These are phyloP conservation scores for Centruroides sculpturatus DNA, from an alignment of 1,140 invertebrate genomes.

Conservation along the genomic window DNA sequence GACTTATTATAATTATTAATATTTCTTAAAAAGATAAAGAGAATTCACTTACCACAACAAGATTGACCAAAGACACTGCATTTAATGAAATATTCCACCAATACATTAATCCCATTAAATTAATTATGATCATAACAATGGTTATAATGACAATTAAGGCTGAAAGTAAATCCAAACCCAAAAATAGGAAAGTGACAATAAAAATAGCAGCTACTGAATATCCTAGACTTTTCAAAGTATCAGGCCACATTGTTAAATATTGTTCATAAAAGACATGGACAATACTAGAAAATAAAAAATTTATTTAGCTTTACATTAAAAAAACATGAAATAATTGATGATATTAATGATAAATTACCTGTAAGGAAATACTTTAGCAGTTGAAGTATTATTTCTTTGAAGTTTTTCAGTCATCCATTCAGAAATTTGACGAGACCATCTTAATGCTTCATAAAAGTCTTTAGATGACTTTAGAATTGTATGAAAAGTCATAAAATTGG, in stretches of 20 bases:
- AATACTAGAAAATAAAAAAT: constrained; percentile 4
- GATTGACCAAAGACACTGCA: constrained; percentile 41
- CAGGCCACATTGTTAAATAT: constrained; percentile 37
- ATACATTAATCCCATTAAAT: constrained; percentile 42
- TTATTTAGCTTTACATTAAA: neutral
- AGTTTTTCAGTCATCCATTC: constrained; percentile 33
- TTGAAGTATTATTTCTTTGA: constrained; percentile 6
- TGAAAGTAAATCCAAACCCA: constrained; percentile 39
- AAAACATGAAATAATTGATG: neutral
- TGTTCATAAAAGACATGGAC: constrained; percentile 45
- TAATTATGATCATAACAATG: constrained; percentile 35
- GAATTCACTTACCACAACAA: constrained; percentile 38
- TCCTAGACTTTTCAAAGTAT: constrained; percentile 33
- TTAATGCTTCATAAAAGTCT: constrained; percentile 39
- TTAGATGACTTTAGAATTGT: constrained; percentile 32
- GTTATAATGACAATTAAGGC: constrained; percentile 36
- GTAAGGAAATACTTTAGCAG: constrained; percentile 36
- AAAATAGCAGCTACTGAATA: constrained; percentile 37
- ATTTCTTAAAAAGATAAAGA: neutral
- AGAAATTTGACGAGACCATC: constrained; percentile 32
- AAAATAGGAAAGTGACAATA: constrained; percentile 33
- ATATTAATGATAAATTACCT: constrained; percentile 7
- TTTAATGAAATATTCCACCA: constrained; percentile 40
- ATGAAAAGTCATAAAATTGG: constrained; percentile 43
- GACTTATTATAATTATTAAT: no score